Base-by-base conservation (phyloP, 2,797 vertebrate species). In the Arnoldichthys spilopterus region DNA sequence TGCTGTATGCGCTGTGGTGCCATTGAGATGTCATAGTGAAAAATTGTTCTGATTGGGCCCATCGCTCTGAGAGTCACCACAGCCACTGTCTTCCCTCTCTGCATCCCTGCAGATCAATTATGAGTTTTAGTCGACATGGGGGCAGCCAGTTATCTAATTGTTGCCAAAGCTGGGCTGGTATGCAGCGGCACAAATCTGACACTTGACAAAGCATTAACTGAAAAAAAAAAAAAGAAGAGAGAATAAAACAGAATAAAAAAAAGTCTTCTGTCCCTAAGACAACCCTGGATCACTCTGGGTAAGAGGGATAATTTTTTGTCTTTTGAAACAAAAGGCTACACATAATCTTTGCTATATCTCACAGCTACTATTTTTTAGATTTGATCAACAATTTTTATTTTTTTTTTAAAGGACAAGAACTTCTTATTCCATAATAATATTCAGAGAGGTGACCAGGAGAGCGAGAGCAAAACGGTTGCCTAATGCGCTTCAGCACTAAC, bases 401-500 rank as follows among this genome's bases (percentile, higher is more conserved):
- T 70, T 73, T 80, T 75, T 71, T 72, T 26, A 74, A 64, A 71
- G 73, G 72, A 84, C 82, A 78, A 76, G 77, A 83, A 70, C 71
- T 79, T 76, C 64, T 80, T 73, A 28, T 70, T 83, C 83, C 30
- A n/a, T 77, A 80, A 81, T 81, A 74, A 84, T 86, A 85, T 76
- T 82, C 63, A 85, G 71, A 84, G 80, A 85, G 69, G 77, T 62
- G 81, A 86, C 81, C 78, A 68, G 72, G 37, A 77, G 72, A 77
- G 76, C 49, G 70, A 76, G 78, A 83, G 79, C 67, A 74, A 69
- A 79, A 82, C 79, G 72, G 69, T 76, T 32, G 78, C 45, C 78
- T 72, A 59, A 40, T 37, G 62, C 47, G 72, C 56, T 32, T 77
- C 51, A 51, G 75, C 78, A 80, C 72, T 64, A 82, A 77, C 77